A percentile compares a stretch with the other conserved stretches of the same genome.
These are phyloP conservation scores for Sinocyclocheilus maitianheensis DNA, from an alignment of 2,113 vertebrate species.

Conservation along the genomic window DNA sequence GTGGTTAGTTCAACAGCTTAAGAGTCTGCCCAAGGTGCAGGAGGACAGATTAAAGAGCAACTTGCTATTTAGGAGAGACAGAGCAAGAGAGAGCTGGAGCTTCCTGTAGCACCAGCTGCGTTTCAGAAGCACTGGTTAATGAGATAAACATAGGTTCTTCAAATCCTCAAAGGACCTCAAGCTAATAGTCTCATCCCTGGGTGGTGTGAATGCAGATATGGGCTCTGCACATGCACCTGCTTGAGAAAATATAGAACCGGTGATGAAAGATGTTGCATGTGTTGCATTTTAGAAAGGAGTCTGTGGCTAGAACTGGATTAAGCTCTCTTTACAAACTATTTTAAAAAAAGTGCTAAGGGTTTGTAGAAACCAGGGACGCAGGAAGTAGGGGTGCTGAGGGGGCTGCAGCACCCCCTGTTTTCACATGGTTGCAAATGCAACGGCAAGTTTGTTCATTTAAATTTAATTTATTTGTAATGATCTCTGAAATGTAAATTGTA, in stretches of 20 bases:
- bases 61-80: conserved; percentile 5
- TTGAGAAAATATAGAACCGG: conserved; percentile 8
- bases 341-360: no score
- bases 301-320: neutral
- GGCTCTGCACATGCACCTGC: neutral
- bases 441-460: no score
- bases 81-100: neutral
- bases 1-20: conserved; percentile 2
- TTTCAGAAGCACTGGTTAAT: conserved; percentile 27
- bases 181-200: neutral
- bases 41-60: conserved; percentile 12
- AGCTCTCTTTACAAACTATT: no score
- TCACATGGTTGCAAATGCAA: no score
- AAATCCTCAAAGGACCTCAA: conserved; percentile 23
- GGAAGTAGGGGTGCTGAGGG: no score
- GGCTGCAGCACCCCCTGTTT: no score
- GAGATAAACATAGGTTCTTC: conserved; percentile 23
- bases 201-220: neutral
- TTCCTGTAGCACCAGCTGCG: conserved; percentile 12
- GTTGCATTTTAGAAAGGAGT: neutral
- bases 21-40: conserved; percentile 9
- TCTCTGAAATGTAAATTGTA: no score
- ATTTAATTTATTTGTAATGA: no score
- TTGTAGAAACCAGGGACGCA: no score
- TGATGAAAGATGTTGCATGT: neutral